Evolutionary conservation across 2,113 vertebrate species (phyloP), one percentile per base, ranked within the genome.

Genomic region (Sinosuthora webbiana): DNA sequence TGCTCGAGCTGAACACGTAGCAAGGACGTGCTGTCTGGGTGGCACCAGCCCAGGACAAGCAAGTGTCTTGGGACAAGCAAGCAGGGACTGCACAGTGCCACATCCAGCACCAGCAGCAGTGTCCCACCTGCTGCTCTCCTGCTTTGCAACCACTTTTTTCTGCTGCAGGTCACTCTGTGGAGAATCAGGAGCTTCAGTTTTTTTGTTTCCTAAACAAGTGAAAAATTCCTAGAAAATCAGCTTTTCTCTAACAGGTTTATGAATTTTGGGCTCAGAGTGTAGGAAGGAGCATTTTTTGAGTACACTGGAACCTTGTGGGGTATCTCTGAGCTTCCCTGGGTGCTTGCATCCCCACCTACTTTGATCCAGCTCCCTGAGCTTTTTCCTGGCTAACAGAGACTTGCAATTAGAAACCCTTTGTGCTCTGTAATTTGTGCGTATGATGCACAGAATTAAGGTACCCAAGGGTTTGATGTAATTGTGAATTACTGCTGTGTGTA

Each of bases 1-100:
- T 47, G 39, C 14, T 28, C 0, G 5, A 74, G 86, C 67, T 49
- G 89, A 15, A 4, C 57, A 13, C 0, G 0, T 30, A 73, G 64
- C 52, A 42, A 35, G 67, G 30, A 28, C 2, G 2, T 8, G 23
- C 45, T 55, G 44, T 60, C 23, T 8, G 35, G 41, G 19, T 14
- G 3, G 64, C 47, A 6, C 67, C 6, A 31, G 77, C 35, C 67
- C 53, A 64, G 91, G 52, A 67, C 64, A 71, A 71, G 81, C 30
- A 57, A 37, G 23, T 55, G 74, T 87, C 21, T 39, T 31, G 69
- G 50, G 71, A 63, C 31, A 39, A 35, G 24, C 65, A 53, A 57
- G 79, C 41, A 80, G 89, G 41, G n/a, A 28, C 52, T 39, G 30
- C 18, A 37, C 30, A 3, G 31, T 10, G n/a, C 45, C 14, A 4